Conservation (phyloP, 2,113 vertebrate genomes). For the Clarias gariepinus region DNA sequence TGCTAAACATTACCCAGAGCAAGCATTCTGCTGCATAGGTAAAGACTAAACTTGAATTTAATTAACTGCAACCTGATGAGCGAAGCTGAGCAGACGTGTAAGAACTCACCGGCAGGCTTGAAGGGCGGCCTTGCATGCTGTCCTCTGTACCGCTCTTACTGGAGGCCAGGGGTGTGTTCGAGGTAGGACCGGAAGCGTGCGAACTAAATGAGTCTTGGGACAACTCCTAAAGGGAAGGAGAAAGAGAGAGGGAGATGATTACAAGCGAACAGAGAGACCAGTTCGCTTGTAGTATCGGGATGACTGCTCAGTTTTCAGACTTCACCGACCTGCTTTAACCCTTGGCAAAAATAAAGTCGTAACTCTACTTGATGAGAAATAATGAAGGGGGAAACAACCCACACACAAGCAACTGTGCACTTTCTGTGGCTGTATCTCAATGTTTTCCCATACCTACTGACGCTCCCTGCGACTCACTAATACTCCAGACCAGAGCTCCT, state of each 20-base stretch:
- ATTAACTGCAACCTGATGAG: neutral
- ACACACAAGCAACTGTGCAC: no score
- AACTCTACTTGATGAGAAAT: no score
- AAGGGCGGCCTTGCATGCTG: conserved; percentile 91
- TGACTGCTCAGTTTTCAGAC: neutral
- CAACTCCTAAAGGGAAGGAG: conserved; percentile 78
- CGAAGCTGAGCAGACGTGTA: neutral
- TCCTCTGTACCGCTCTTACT: conserved; percentile 94
- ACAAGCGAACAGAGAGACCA: neutral
- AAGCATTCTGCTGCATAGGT: neutral
- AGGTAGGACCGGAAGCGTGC: conserved; percentile 91
- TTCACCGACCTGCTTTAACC: neutral
- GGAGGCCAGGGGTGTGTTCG: conserved; percentile 89
- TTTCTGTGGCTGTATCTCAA: neutral
- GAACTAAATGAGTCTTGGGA: conserved; percentile 99
- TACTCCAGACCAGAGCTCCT: neutral
- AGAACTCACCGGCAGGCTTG: conserved; percentile 93
- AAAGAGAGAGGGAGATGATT: neutral
- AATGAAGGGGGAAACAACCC: no score
- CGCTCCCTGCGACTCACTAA: neutral
- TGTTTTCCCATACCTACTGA: neutral
- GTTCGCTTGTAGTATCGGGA: no score
- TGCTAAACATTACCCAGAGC: neutral
- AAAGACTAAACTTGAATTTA: neutral
- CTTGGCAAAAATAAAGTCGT: no score